Conservation (phyloP, 2,797 vertebrate species). For the Oophaga sylvatica region DNA sequence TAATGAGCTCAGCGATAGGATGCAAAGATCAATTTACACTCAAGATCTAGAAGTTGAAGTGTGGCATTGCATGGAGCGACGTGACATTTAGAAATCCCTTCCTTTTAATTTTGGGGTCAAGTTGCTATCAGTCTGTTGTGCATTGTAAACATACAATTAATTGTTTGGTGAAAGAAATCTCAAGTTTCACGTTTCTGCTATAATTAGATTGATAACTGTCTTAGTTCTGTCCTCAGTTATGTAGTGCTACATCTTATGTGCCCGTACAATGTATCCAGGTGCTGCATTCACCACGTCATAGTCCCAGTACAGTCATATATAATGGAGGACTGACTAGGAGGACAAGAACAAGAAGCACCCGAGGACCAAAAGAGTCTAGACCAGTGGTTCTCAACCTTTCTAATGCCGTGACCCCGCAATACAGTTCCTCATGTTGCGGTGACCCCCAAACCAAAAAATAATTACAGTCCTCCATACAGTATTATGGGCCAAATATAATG, state of each 20-base stretch:
- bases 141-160: slow-evolving; percentile 9
- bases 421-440: no score
- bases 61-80: neutral
- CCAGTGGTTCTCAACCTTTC: no score
- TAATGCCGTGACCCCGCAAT: no score
- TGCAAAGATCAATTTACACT: slow-evolving; percentile 56
- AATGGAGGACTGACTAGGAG: neutral
- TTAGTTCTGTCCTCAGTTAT: neutral
- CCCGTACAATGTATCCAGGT: neutral
- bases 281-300: neutral
- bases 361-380: neutral
- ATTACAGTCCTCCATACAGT: no score
- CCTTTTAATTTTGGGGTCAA: slow-evolving; percentile 16
- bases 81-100: slow-evolving; percentile 43
- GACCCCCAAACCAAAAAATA: no score
- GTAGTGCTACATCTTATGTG: neutral
- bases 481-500: no score
- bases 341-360: no score
- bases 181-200: neutral
- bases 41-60: slow-evolving; percentile 34
- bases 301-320: neutral
- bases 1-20: slow-evolving; percentile 55
- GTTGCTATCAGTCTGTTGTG: neutral
- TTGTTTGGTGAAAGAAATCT: neutral
- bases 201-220: neutral